These are phyloP conservation scores for Linnaemya tessellans DNA, from an alignment of 2,888 invertebrate genomes.

Conservation along the genomic window DNA sequence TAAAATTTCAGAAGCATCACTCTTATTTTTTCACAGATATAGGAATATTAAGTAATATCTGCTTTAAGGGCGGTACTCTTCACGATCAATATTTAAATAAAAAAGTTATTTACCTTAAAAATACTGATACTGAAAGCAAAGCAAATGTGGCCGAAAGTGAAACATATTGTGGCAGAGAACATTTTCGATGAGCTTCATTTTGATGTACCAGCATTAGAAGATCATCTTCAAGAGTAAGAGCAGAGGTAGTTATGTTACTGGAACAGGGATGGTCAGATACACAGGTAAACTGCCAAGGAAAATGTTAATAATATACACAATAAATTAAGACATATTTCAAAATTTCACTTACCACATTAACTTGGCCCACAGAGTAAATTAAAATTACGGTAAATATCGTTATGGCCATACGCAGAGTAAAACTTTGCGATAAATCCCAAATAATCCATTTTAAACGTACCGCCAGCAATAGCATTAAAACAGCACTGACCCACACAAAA, in stretches of 20 bases:
- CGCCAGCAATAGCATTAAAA: constrained; percentile 92
- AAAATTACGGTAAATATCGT: constrained; percentile 94
- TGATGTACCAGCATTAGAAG: constrained; percentile 76
- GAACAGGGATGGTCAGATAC: constrained; percentile 84
- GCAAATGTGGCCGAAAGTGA: constrained; percentile 93
- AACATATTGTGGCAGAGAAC: constrained; percentile 94
- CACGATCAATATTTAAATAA: too few species aligned
- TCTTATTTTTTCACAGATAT: too few species aligned
- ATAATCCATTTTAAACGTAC: constrained; percentile 92
- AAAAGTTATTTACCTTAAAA: constrained; percentile 85
- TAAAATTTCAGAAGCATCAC: too few species aligned
- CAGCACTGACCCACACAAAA: constrained; percentile 95
- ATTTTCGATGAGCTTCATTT: constrained; percentile 88
- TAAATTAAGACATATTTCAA: too few species aligned
- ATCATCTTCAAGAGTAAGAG: constrained; percentile 76
- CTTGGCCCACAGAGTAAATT: constrained; percentile 94
- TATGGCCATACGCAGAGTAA: constrained; percentile 91
- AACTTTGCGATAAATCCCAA: constrained; percentile 93
- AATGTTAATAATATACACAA: not conserved
- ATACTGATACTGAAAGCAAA: constrained; percentile 92
- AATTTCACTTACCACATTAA: constrained; percentile 91
- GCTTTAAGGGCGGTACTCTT: too few species aligned
- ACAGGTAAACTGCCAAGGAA: constrained; percentile 86
- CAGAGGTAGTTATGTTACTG: constrained; percentile 76
- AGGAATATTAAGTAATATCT: too few species aligned